These are phyloP conservation scores for Delia radicum DNA, from an alignment of 1,140 invertebrate genomes.

Conservation along the genomic window DNA sequence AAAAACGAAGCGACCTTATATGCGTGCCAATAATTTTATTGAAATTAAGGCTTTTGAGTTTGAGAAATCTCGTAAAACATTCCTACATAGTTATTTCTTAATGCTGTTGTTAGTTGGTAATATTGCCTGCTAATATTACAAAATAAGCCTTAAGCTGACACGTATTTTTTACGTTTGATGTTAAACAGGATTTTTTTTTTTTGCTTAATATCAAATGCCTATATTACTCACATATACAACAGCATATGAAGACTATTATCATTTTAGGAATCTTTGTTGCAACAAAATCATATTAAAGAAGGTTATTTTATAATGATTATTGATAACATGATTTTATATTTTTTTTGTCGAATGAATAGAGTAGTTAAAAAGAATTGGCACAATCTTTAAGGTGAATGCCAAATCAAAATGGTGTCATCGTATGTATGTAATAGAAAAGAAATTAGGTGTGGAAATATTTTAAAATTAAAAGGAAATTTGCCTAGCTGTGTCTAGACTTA, in stretches of 20 bases:
- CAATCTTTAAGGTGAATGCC: not conserved
- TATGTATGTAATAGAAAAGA: not conserved
- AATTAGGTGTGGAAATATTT: not conserved
- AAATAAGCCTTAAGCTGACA: constrained; percentile 19
- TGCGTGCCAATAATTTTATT: constrained; percentile 21
- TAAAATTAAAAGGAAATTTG: not conserved
- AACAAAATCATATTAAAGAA: not conserved
- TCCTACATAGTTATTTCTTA: not conserved
- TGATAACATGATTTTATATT: not conserved
- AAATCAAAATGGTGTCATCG: constrained; percentile 14
- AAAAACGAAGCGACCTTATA: not conserved
- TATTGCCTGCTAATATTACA: not conserved
- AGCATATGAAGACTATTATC: not conserved
- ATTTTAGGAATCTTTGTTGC: constrained; percentile 16
- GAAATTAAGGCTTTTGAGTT: constrained; percentile 1
- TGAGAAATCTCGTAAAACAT: not conserved
- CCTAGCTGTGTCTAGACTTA: not conserved
- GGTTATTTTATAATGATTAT: not conserved
- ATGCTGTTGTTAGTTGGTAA: not conserved
- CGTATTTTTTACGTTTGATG: constrained; percentile 3
- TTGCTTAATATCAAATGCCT: not conserved
- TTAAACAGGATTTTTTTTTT: constrained; percentile 3
- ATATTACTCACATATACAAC: not conserved
- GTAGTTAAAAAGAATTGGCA: not conserved
- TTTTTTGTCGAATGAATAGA: too few relatives aligned